These are phyloP conservation scores for Myotis planiceps DNA, from an alignment of 2,797 vertebrate species.

Conservation along the genomic window DNA sequence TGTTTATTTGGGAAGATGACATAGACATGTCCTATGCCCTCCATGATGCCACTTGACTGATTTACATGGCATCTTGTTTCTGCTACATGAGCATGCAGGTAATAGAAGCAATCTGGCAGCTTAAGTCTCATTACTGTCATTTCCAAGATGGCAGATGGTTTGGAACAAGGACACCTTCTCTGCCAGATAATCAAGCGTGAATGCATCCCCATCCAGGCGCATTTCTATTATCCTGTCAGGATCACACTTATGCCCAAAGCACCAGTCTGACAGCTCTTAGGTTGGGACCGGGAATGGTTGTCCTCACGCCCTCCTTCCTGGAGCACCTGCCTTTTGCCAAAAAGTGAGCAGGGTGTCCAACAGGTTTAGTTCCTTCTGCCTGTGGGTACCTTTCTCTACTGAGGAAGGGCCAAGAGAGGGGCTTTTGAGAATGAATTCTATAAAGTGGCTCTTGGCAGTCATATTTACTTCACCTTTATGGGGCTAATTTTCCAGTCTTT, in stretches of 20 bases:
- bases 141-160: conserved; percentile 82
- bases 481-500: not conserved
- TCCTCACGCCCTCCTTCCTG: not conserved
- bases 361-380: not conserved
- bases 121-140: conserved; percentile 73
- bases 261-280: conserved; percentile 35
- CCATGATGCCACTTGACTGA: conserved; percentile 51
- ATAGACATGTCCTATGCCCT: conserved; percentile 42
- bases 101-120: conserved; percentile 76
- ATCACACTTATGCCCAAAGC: not conserved
- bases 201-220: conserved; percentile 56
- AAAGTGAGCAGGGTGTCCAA: too few species aligned
- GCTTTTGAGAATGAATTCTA: not conserved
- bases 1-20: conserved; percentile 19
- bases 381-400: not conserved
- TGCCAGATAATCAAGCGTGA: conserved; percentile 71
- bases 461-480: not conserved
- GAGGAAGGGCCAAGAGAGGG: not conserved
- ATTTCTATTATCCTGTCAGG: conserved; percentile 71
- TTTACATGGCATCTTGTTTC: conserved; percentile 58
- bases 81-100: conserved; percentile 39
- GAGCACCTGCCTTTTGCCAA: not conserved
- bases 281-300: not conserved
- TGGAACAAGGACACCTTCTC: conserved; percentile 67
- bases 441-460: not conserved